These are phyloP conservation scores for Drosophila macrothrix DNA, from an alignment of 2,888 invertebrate species.

Conservation along the genomic window DNA sequence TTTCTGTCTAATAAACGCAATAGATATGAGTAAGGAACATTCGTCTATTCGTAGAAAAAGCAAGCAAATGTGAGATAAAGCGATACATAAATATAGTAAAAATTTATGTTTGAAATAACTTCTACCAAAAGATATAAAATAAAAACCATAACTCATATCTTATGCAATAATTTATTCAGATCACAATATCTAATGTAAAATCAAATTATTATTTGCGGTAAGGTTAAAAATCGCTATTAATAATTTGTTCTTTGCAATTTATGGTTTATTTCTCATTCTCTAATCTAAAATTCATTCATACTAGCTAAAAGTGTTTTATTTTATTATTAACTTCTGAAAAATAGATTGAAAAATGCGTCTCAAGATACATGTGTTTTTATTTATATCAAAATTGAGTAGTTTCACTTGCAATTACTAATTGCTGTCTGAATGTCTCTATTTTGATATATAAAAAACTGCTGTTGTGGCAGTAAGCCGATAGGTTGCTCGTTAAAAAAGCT, in stretches of 20 bases:
- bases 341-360: too few species aligned
- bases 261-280: not conserved
- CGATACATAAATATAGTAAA: not conserved
- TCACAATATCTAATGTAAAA: not conserved
- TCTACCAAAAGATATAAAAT: not conserved
- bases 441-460: not conserved
- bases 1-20: not conserved
- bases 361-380: not conserved
- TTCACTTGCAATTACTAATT: not conserved
- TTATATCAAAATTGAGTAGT: not conserved
- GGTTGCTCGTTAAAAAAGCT: slow-evolving; percentile 11
- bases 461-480: not conserved
- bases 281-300: not conserved
- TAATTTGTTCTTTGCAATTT: not conserved
- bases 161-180: not conserved
- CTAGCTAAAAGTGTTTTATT: not conserved
- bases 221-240: not conserved
- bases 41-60: not conserved
- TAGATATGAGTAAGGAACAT: not conserved
- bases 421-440: not conserved
- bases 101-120: not conserved
- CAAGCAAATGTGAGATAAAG: not conserved
- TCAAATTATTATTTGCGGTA: not conserved
- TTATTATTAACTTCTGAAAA: not conserved
- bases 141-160: not conserved